Percentiles rank a stretch among this genome's conserved stretches.
phyloP scores from a whole-genome alignment of 1,140 invertebrate genomes.

The Eupeodes corollae region DNA sequence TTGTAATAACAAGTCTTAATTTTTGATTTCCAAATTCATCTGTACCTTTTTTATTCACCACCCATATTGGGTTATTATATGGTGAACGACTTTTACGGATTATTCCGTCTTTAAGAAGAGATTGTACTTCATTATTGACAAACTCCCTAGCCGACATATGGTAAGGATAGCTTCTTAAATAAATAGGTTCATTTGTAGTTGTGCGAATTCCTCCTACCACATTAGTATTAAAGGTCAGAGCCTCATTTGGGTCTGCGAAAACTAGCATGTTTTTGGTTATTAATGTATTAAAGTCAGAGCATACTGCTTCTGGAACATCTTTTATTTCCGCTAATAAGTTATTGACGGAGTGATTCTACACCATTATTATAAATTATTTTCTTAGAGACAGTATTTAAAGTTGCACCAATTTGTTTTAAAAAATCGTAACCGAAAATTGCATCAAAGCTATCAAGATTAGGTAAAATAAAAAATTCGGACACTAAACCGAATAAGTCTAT shows the following conservation, averaged over 20 bases:
- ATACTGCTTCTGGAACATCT: not conserved
- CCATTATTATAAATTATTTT: not conserved
- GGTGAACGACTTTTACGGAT: slow-evolving; percentile 12
- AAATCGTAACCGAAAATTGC: not conserved
- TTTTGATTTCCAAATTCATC: slow-evolving; percentile 8
- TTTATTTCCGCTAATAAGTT: not conserved
- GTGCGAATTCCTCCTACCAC: slow-evolving; percentile 4
- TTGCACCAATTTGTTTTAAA: too few species aligned
- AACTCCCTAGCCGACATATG: slow-evolving; percentile 7
- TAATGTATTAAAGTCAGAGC: too few species aligned
- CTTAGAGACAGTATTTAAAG: not conserved
- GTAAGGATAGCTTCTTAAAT: slow-evolving; percentile 11
- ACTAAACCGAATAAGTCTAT: not conserved
- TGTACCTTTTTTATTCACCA: slow-evolving; percentile 12
- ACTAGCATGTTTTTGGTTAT: too few species aligned
- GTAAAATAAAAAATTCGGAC: too few species aligned
- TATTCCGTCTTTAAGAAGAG: slow-evolving; percentile 7
- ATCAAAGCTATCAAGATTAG: slow-evolving; percentile 1
- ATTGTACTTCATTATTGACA: slow-evolving; percentile 8
- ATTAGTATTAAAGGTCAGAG: slow-evolving; percentile 1
- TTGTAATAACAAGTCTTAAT: slow-evolving; percentile 14
- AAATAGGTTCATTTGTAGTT: slow-evolving; percentile 6
- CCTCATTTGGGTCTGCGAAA: slow-evolving; percentile 2
- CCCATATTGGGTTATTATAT: slow-evolving; percentile 13
- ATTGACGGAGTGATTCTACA: not conserved